Percentiles rank a stretch among this genome's conserved stretches.
These are phyloP conservation scores for Cepaea hortensis DNA, from an alignment of 2,888 invertebrate species.

Conservation along the genomic window DNA sequence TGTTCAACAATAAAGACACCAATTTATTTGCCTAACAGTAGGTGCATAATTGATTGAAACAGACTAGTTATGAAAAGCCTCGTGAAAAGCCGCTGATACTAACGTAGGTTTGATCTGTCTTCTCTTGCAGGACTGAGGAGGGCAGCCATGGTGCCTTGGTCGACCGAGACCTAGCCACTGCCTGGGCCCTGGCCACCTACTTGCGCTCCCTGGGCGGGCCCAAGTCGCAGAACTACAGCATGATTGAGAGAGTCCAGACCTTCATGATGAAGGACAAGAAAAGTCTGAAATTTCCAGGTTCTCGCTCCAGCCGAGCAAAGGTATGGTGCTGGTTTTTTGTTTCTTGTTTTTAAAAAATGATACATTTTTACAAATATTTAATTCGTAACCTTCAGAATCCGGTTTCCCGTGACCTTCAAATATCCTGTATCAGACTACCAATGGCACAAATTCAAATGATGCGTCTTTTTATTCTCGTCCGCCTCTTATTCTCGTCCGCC, in stretches of 20 bases:
- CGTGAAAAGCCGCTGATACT: too few relatives aligned
- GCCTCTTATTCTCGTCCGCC: too few relatives aligned
- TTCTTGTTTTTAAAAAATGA: background rate
- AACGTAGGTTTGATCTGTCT: background rate
- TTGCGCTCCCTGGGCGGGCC: conserved; percentile 85
- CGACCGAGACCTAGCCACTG: conserved; percentile 79
- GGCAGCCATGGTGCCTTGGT: conserved; percentile 9
- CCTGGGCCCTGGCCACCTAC: conserved; percentile 88
- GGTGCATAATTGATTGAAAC: too few relatives aligned
- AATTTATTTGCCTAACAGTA: too few relatives aligned
- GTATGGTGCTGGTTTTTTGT: conserved; percentile 35
- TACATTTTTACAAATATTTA: background rate
- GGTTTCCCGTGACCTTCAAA: too few relatives aligned
- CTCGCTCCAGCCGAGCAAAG: conserved; percentile 56
- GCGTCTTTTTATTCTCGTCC: too few relatives aligned
- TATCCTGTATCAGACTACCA: too few relatives aligned
- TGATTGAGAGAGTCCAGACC: conserved; percentile 87
- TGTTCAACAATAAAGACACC: too few relatives aligned
- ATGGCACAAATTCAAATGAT: too few relatives aligned
- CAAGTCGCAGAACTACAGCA: conserved; percentile 79
- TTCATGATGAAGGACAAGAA: conserved; percentile 90
- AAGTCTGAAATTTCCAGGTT: conserved; percentile 78
- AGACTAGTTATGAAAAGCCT: too few relatives aligned
- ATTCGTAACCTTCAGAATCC: background rate
- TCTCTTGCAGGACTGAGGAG: conserved; percentile 28